Percentiles rank a stretch among this genome's conserved stretches.
These are phyloP conservation scores for Amblyjoppa fuscipennis DNA, from an alignment of 2,888 invertebrate genomes.

Conservation along the genomic window DNA sequence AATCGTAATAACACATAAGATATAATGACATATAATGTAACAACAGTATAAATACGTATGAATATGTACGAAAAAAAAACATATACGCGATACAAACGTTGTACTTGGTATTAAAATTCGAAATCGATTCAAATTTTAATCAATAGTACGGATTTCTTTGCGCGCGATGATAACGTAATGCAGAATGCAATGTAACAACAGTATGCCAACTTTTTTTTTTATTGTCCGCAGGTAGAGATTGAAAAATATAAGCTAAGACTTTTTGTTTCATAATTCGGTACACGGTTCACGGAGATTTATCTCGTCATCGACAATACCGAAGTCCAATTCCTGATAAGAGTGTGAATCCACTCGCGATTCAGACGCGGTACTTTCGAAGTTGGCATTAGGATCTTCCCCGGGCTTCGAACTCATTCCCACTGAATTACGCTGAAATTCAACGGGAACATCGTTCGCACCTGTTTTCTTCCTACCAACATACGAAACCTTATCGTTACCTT, in stretches of 20 bases:
- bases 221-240: neutral
- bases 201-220: neutral
- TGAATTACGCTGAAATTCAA: constrained; percentile 30
- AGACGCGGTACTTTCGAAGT: neutral
- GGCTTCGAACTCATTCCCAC: neutral
- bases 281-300: constrained; percentile 19
- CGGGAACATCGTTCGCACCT: neutral
- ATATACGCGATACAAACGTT: neutral
- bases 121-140: constrained; percentile 20
- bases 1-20: neutral
- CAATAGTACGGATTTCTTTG: neutral
- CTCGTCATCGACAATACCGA: neutral
- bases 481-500: neutral
- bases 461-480: neutral
- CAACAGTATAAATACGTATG: constrained; percentile 30
- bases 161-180: neutral
- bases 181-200: constrained; percentile 29
- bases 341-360: constrained; percentile 20
- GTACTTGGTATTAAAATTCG: neutral
- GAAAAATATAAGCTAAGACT: neutral
- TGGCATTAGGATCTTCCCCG: neutral
- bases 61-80: neutral
- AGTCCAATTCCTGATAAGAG: constrained; percentile 19
- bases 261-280: constrained; percentile 43
- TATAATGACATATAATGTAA: constrained; percentile 31